These are phyloP conservation scores for Macrobrachium nipponense DNA, from an alignment of 1,140 invertebrate genomes.

Conservation along the genomic window DNA sequence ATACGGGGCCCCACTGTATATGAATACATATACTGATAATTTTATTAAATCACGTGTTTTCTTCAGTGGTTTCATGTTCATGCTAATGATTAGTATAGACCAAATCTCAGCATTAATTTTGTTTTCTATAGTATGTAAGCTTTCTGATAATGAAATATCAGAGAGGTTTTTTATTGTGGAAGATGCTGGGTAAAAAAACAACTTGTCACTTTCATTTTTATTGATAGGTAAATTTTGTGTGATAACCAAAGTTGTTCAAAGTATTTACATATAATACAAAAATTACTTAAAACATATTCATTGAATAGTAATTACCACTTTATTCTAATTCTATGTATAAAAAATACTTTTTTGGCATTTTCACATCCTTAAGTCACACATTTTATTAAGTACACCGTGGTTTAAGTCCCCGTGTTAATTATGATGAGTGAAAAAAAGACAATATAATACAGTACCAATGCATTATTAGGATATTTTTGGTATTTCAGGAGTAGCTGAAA, in stretches of 20 bases:
- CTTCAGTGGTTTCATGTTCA: too few relatives aligned
- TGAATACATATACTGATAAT: too few relatives aligned
- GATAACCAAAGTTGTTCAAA: slow-evolving; percentile 13
- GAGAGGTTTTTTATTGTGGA: neutral
- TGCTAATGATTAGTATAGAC: too few relatives aligned
- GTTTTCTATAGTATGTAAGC: too few relatives aligned
- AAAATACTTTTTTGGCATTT: slow-evolving; percentile 36
- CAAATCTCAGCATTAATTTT: too few relatives aligned
- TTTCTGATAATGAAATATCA: too few relatives aligned
- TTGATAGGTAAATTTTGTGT: slow-evolving; percentile 24
- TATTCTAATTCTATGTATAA: slow-evolving; percentile 32
- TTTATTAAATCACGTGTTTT: too few relatives aligned
- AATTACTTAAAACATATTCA: slow-evolving; percentile 9
- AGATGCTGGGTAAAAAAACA: too few relatives aligned
- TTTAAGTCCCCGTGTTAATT: slow-evolving; percentile 8
- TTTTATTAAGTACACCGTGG: slow-evolving; percentile 27
- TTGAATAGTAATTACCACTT: slow-evolving; percentile 29
- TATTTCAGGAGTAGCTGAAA: too few relatives aligned
- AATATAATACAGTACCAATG: slow-evolving; percentile 8
- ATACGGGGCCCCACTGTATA: too few relatives aligned
- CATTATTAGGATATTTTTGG: too few relatives aligned
- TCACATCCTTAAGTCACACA: slow-evolving; percentile 17
- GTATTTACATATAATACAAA: slow-evolving; percentile 28
- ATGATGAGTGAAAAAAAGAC: slow-evolving; percentile 1
- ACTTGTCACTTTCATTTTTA: neutral